Evolutionary conservation across 2,113 vertebrate species (phyloP).

Genomic region (Rhabdomys dilectus): DNA sequence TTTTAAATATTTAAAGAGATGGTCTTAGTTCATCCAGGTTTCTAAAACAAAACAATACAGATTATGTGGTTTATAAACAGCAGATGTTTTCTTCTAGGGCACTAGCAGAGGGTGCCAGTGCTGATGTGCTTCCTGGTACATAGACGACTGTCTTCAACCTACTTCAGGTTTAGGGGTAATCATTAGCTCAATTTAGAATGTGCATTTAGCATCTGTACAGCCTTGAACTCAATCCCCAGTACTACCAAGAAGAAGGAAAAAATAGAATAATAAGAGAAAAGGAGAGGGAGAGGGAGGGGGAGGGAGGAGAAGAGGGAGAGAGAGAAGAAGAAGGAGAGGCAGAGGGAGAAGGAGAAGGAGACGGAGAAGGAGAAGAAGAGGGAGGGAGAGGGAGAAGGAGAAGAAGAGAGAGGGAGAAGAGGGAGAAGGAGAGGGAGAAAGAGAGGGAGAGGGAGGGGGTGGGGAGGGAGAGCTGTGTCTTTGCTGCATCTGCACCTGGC

Average conservation of each 20-base stretch:
- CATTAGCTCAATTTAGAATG: not conserved
- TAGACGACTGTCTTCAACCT: not conserved
- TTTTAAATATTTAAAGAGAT: not conserved
- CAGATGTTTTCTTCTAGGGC: not conserved
- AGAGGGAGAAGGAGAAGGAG: not conserved
- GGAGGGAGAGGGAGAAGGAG: not conserved
- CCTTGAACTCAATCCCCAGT: not conserved
- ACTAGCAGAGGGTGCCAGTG: not conserved
- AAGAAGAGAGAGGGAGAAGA: not conserved
- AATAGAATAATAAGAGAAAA: not conserved
- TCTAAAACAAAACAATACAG: not conserved
- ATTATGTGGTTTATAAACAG: not conserved
- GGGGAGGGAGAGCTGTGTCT: not conserved
- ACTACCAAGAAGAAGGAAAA: not conserved
- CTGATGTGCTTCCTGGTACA: not conserved
- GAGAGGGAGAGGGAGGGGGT: not conserved
- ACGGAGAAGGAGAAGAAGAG: not conserved
- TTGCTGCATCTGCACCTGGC: not conserved
- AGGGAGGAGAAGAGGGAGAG: too few species aligned
- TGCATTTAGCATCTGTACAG: not conserved
- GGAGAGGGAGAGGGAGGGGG: not conserved
- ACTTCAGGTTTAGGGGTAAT: not conserved
- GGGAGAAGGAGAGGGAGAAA: not conserved
- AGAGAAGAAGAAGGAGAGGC: too few species aligned
- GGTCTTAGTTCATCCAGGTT: not conserved